Conservation (phyloP, 1,140 invertebrate species). For the Cydia splendana region DNA sequence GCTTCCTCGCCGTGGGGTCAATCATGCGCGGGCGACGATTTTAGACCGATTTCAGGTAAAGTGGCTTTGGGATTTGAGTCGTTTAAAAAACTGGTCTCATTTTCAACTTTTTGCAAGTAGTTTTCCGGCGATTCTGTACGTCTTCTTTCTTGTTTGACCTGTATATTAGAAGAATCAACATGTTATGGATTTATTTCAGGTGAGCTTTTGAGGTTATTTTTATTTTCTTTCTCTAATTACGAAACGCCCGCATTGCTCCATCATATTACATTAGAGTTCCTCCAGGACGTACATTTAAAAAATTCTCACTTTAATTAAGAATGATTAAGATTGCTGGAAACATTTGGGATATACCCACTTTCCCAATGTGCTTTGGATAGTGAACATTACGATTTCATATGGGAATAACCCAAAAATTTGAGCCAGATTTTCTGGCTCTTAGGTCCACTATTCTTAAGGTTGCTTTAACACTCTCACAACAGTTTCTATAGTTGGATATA, state of each 20-base stretch:
- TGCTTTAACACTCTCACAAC: no score
- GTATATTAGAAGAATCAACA: neutral
- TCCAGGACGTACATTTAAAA: neutral
- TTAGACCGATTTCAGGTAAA: constrained; percentile 7
- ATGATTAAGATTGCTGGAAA: constrained; percentile 4
- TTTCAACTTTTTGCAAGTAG: neutral
- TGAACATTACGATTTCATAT: neutral
- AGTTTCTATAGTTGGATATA: no score
- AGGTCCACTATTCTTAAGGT: no score
- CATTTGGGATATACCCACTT: neutral
- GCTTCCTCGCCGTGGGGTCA: constrained; percentile 19
- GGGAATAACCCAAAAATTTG: neutral
- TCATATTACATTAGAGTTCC: no score
- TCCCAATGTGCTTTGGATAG: neutral
- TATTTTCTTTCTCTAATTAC: no score
- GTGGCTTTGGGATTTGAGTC: neutral
- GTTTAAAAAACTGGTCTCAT: neutral
- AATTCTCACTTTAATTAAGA: neutral
- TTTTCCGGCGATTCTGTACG: neutral
- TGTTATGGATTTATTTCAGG: no score
- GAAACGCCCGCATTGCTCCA: no score
- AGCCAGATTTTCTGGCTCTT: no score
- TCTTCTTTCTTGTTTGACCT: no score
- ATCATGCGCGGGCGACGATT: constrained; percentile 17
- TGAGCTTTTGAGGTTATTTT: no score